Percentiles rank a stretch among this genome's conserved stretches.
Conservation (phyloP, 2,888 invertebrate species). For the Cremastinae sp. region DNA sequence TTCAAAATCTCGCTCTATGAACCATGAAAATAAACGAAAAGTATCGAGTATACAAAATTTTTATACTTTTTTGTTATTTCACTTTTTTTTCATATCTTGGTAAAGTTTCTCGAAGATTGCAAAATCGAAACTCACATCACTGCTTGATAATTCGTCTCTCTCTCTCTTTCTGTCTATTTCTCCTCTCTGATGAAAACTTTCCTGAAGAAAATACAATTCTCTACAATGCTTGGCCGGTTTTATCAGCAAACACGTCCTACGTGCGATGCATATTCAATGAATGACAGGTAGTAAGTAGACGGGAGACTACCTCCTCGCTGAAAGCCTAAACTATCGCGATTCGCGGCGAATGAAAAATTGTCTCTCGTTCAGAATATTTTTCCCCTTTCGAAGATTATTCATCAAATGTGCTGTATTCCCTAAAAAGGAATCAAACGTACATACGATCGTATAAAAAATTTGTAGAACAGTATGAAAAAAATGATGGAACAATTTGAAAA, state of each 20-base stretch:
- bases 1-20: too few species aligned
- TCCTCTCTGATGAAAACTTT: slow-evolving; percentile 3
- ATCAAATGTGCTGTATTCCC: too few species aligned
- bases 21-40: too few species aligned
- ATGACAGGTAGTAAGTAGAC: slow-evolving; percentile 52
- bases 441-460: too few species aligned
- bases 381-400: too few species aligned
- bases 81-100: too few species aligned
- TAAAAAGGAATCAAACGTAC: too few species aligned
- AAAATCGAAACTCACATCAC: slow-evolving; percentile 48
- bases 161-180: not conserved
- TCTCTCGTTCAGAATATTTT: not conserved
- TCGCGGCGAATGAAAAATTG: slow-evolving; percentile 3
- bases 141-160: slow-evolving; percentile 26
- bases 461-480: too few species aligned
- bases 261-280: slow-evolving; percentile 58
- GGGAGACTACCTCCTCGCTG: slow-evolving; percentile 4
- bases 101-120: slow-evolving; percentile 38
- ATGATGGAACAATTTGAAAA: not conserved
- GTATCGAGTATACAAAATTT: not conserved
- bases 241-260: slow-evolving; percentile 61
- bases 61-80: too few species aligned
- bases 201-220: slow-evolving; percentile 42
- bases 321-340: slow-evolving; percentile 10
- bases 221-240: slow-evolving; percentile 53